Conservation (phyloP, 2,113 vertebrate genomes). For the Actenoides hombroni region DNA sequence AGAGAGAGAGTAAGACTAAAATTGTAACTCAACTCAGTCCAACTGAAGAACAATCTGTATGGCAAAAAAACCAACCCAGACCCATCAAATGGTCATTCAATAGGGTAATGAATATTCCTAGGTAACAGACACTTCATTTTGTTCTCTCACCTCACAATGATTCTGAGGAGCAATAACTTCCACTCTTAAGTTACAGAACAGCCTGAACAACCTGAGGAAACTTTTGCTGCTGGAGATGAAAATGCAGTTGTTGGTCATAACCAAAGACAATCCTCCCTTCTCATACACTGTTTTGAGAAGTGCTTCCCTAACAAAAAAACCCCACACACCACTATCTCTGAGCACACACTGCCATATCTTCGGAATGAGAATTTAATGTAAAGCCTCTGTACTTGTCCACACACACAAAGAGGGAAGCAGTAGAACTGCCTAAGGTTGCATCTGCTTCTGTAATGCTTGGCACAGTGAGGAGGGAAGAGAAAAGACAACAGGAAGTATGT, state of each 20-base stretch:
- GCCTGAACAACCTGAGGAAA: background rate
- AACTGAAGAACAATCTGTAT: background rate
- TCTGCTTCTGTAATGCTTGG: background rate
- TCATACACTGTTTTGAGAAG: background rate
- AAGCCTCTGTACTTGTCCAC: background rate
- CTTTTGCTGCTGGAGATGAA: background rate
- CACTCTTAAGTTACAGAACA: background rate
- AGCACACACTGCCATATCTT: background rate
- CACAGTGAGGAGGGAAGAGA: background rate
- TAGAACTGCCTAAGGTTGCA: rapidly evolving
- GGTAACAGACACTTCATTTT: background rate
- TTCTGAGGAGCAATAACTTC: background rate
- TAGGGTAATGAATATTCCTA: background rate
- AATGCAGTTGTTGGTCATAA: background rate
- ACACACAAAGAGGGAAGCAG: background rate
- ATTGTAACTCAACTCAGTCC: background rate
- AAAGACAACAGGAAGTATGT: background rate
- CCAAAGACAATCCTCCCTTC: background rate
- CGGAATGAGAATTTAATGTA: background rate
- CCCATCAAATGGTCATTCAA: background rate
- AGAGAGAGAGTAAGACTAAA: background rate
- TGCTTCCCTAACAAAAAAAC: background rate
- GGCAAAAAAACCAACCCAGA: background rate
- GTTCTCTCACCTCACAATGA: background rate
- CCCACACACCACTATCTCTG: background rate